Conservation (phyloP, 2,797 vertebrate species). For the Tenualosa thibaudeaui region DNA sequence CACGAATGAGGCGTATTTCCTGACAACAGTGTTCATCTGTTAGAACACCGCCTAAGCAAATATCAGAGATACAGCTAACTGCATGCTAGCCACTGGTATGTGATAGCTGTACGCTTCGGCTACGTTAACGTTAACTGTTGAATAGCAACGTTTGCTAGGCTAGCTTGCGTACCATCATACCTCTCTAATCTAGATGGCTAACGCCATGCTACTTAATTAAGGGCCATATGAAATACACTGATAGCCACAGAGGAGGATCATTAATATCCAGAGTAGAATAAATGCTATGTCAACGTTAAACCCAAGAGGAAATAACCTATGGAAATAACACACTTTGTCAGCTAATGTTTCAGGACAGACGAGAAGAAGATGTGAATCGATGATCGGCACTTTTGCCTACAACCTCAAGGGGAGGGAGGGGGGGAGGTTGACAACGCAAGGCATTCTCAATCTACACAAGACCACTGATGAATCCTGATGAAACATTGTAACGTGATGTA, state of each 20-base stretch:
- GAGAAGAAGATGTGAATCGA: not conserved
- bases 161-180: constrained; percentile 24
- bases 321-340: not conserved
- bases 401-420: not conserved
- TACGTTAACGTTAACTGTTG: not conserved
- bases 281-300: not conserved
- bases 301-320: not conserved
- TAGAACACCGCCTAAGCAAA: not conserved
- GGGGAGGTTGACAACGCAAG: not conserved
- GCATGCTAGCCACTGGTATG: not conserved
- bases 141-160: constrained; percentile 31
- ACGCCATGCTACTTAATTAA: not conserved
- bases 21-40: not conserved
- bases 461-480: not conserved
- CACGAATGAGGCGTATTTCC: not conserved
- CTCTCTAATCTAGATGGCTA: constrained; percentile 26
- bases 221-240: not conserved
- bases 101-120: constrained; percentile 38
- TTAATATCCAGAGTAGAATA: not conserved
- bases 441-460: not conserved
- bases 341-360: not conserved
- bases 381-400: not conserved
- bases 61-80: not conserved
- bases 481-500: not conserved
- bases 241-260: not conserved